Evolutionary conservation across 2,797 vertebrate genomes (phyloP).

Genomic region (Masticophis lateralis): DNA sequence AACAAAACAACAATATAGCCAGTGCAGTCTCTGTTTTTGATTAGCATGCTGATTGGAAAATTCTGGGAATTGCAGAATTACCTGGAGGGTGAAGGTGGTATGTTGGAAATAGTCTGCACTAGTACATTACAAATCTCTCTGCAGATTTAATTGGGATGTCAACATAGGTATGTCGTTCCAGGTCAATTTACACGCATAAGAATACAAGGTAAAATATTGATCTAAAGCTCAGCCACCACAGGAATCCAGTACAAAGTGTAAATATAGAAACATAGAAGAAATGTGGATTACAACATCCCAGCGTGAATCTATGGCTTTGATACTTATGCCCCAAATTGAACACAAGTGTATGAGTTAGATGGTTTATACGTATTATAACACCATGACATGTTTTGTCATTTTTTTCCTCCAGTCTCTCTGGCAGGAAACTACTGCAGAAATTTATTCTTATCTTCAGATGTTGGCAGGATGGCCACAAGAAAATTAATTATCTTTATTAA

Average conservation of each 20-base stretch:
- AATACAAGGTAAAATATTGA: background rate
- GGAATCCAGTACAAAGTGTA: background rate
- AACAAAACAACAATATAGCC: background rate
- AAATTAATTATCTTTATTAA: background rate
- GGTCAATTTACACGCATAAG: background rate
- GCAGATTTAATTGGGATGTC: background rate
- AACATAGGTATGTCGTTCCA: background rate
- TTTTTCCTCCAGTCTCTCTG: background rate
- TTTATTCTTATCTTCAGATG: background rate
- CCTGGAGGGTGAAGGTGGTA: background rate
- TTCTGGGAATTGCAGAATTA: background rate
- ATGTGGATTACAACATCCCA: background rate
- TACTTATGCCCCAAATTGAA: background rate
- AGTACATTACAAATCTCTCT: background rate
- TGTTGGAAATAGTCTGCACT: background rate
- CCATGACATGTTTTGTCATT: background rate
- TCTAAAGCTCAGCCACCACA: background rate
- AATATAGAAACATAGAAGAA: background rate
- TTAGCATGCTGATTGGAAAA: background rate
- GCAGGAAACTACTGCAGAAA: background rate
- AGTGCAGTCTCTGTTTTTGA: background rate
- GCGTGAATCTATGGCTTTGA: background rate
- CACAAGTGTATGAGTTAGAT: background rate
- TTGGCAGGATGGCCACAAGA: background rate
- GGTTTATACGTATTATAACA: background rate